Evolutionary conservation across 2,797 vertebrate genomes (phyloP), one percentile per base, ranked within the genome.

Genomic region (Telmatherina bonti): DNA sequence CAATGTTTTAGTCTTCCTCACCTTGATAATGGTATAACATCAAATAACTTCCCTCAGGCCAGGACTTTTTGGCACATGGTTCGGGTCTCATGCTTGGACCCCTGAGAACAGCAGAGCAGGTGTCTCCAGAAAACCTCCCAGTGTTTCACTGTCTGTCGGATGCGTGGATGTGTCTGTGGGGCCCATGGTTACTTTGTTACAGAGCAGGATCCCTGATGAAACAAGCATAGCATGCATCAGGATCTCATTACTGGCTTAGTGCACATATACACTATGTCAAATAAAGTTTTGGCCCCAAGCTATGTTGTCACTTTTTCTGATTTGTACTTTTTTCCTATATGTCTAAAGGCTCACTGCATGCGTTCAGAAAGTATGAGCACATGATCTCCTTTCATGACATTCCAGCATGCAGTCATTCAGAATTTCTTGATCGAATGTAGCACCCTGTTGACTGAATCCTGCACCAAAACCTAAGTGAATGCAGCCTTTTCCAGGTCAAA

Each of bases 261-360:
- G 74, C 62, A 79, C 58, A 75, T 84, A 82, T 67, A 88, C 83
- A 83, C 59, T 31, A 33, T 80, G 85, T 90, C 88, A 85, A 67
- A 78, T 80, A 63, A 78, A 72, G 71, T 81, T 83, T 78, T 72
- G 68, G 47, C 67, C 51, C 33, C 29, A n/a, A 59, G 80, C 55
- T 61, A 57, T 83, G 82, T 63, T 84, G 87, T 88, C 85, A 88
- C 62, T 83, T 83, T 84, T 84, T 90, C 82, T 81, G 71, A 85
- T 75, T 81, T 84, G 51, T 31, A 70, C 41, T 85, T 88, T 83
- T 88, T 83, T 35, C 57, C 49, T 70, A 53, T 49, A 71, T 47
- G 60, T 76, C 74, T 26, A 47, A 62, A 6, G 57, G 55, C 33
- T 60, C 47, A 58, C 49, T 67, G 74, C 67, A 70, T 72, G 57